A percentile compares a stretch with the other conserved stretches of the same genome.
Conservation (phyloP, 92 coral and sea anemone genomes). For the Heliopora coerulea region DNA sequence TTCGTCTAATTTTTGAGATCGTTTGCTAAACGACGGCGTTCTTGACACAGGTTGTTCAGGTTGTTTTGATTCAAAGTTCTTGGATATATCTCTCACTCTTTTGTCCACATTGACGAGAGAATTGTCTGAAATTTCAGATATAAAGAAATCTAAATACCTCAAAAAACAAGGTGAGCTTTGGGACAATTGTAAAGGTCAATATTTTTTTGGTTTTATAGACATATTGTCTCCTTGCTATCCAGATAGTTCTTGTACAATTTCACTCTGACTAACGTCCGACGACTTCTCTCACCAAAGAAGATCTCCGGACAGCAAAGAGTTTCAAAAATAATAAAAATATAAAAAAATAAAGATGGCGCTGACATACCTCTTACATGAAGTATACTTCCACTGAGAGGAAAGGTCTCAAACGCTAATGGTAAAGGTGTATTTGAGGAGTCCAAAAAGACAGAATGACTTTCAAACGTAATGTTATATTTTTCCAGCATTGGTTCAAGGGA, state of each 20-base stretch:
- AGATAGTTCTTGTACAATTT: too few species aligned
- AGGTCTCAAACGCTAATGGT: constrained; percentile 94
- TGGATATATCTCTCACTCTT: constrained; percentile 67
- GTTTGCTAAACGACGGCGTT: constrained; percentile 66
- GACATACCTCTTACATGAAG: constrained; percentile 85
- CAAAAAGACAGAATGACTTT: constrained; percentile 87
- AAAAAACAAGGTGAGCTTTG: too few species aligned
- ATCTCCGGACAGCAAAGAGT: too few species aligned
- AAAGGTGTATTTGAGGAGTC: constrained; percentile 95
- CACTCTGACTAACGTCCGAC: too few species aligned
- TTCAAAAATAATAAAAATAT: too few species aligned
- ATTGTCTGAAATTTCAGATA: constrained; percentile 59
- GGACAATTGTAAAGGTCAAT: too few species aligned
- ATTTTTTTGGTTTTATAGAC: too few species aligned
- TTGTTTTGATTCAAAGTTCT: constrained; percentile 55
- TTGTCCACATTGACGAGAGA: constrained; percentile 76
- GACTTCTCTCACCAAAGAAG: too few species aligned
- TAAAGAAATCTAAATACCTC: too few species aligned
- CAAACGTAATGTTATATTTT: constrained; percentile 62
- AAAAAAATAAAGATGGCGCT: too few species aligned
- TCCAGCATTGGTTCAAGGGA: constrained; percentile 88
- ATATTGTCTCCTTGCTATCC: too few species aligned
- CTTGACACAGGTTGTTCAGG: constrained; percentile 64
- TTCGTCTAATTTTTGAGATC: constrained; percentile 43
- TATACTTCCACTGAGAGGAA: constrained; percentile 90